Conservation (phyloP, 2,113 vertebrate species). For the Mixornis gularis region DNA sequence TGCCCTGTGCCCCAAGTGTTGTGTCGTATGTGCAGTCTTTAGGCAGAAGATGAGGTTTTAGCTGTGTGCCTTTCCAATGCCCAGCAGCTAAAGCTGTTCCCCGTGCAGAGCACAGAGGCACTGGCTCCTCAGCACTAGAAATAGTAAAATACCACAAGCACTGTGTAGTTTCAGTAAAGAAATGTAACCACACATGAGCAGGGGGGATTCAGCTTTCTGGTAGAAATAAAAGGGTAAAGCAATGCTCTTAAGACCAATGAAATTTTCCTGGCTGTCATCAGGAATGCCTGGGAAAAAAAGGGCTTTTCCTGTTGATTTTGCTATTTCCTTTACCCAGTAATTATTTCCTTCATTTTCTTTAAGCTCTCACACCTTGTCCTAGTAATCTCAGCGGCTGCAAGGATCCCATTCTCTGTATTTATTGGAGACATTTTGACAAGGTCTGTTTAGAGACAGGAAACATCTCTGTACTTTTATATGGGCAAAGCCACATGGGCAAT, state of each 20-base stretch:
- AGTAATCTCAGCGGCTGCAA: not conserved
- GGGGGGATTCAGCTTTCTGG: not conserved
- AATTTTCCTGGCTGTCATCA: constrained; percentile 35
- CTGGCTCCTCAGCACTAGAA: not conserved
- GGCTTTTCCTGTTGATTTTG: constrained; percentile 39
- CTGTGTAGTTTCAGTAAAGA: not conserved
- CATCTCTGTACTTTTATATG: not conserved
- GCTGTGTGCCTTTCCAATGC: not conserved
- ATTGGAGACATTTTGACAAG: not conserved
- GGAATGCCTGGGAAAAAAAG: not conserved
- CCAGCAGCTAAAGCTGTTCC: not conserved
- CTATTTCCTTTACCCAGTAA: constrained; percentile 10
- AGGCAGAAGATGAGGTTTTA: not conserved
- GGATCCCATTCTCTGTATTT: not conserved
- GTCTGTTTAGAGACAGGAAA: constrained; percentile 2
- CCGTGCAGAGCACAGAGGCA: not conserved
- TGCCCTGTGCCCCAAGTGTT: not conserved
- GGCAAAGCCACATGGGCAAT: not conserved
- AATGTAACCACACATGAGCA: not conserved
- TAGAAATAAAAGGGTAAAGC: constrained; percentile 14
- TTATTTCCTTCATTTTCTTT: constrained; percentile 30
- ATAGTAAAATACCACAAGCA: not conserved
- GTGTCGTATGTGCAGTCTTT: not conserved
- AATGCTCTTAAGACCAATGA: constrained; percentile 42
- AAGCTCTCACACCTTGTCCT: constrained; percentile 4